Base-by-base conservation (phyloP, 2,888 invertebrate species). In the Xylota sylvarum region DNA sequence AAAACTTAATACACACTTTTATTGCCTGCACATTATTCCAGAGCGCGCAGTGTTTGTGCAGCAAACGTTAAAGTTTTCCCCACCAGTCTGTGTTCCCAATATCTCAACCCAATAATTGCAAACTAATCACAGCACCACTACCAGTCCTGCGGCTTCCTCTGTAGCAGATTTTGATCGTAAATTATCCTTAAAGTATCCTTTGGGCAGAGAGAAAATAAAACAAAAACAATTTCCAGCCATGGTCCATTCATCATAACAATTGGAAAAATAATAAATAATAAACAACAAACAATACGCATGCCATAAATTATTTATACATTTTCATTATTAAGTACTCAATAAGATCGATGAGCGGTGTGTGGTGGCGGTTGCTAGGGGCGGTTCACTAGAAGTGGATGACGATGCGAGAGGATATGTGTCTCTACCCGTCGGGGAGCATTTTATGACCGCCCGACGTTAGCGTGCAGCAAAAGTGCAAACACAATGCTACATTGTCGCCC, bases 251-350 rank as follows among this genome's bases (percentile, higher is more conserved):
- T 79, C 70, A 79, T 32, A 40, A 64, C 69, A 60, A 78, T 78
- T 78, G 67, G 64, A 56, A 69, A 78, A 78, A 78, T 78, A 70
- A 78, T 78, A 78, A 70, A 62, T 70, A 70, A 79, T 55, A 64
- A 50, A 50, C 40, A 58, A 12, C 77, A 64, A 70, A 55, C 62
- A 79, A 70, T 70, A 70, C 78, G 70, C 70, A 64, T 79, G 78
- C 70, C 78, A 79, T 79, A 79, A 79, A 79, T 70, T 64, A 79
- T 79, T 79, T 70, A 70, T 70, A 60, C 70, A 64, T 70, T 70
- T 70, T 56, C 78, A 70, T 70, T 79, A 64, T 79, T 70, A 48
- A 79, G 78, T 72, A 70, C 78, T 79, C 70, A 79, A 79, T 35
- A 70, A 77, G 77, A 77, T 69, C 67, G 77, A 69, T 50, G 40